Conservation (phyloP, 2,888 invertebrate genomes). For the Brassicogethes aeneus region DNA sequence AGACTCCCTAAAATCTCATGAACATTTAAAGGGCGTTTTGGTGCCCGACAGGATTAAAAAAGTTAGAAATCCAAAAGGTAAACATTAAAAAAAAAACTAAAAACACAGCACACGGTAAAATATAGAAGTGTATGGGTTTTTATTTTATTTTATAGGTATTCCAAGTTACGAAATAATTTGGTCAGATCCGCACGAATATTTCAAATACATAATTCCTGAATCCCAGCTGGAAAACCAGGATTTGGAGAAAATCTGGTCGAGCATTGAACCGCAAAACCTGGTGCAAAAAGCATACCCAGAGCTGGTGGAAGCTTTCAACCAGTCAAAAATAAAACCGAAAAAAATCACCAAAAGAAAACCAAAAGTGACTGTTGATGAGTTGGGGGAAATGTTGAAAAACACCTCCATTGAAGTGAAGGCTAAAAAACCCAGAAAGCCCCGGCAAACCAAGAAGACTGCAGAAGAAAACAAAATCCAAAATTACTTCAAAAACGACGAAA, state of each 20-base stretch:
- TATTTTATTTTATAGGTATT: too few relatives aligned
- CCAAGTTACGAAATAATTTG: constrained; percentile 66
- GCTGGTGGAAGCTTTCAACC: constrained; percentile 49
- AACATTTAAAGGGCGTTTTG: constrained; percentile 32
- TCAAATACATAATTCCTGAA: constrained; percentile 52
- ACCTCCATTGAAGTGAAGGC: constrained; percentile 26
- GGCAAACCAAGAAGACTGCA: constrained; percentile 13
- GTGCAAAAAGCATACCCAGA: constrained; percentile 55
- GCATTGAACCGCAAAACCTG: constrained; percentile 59
- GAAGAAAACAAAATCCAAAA: constrained; percentile 3
- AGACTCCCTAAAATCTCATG: constrained; percentile 14
- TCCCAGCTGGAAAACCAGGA: constrained; percentile 45
- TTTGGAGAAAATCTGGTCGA: constrained; percentile 48
- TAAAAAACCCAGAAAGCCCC: constrained; percentile 28
- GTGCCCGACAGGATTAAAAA: constrained; percentile 49
- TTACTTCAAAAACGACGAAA: constrained; percentile 2
- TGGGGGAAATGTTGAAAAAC: constrained; percentile 21
- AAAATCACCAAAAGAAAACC: constrained; percentile 24
- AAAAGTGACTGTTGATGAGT: constrained; percentile 17
- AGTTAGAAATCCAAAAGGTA: constrained; percentile 44
- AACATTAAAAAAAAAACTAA: constrained; percentile 4
- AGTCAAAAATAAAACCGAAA: constrained; percentile 44
- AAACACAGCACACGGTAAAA: background rate
- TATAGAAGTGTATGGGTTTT: too few relatives aligned
- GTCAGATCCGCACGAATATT: constrained; percentile 49